Evolutionary conservation across 53 echinoderm and acorn worm genomes (phyloP), one percentile per base, ranked within the genome.

Genomic region (Henricia sp.): DNA sequence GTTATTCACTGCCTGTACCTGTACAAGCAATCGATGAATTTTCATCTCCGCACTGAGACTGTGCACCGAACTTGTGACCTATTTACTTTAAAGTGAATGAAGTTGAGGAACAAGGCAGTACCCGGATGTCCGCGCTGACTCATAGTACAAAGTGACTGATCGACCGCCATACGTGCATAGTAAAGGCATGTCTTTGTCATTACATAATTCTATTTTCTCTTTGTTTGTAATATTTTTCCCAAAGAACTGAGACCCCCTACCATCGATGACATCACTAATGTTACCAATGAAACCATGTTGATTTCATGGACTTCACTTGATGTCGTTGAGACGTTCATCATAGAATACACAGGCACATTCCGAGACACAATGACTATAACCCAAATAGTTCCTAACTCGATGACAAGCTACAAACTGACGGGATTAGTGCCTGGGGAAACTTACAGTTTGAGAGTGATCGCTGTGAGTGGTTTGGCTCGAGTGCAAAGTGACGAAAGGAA

Each of bases 251-350:
- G 64, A 48, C 44, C 80, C 2, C 80, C 80, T n/a, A 33, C n/a
- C 20, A 64, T 64, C 32, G 50, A 25, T 24, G 64, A 3, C 46
- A 80, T 80, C 44, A 63, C 80, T 34, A 25, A 41, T 20, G 35
- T 80, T 16, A 63, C 34, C 34, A 80, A 80, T 2, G 80, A 80
- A 44, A 57, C 80, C 32, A 80, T 80, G 80, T 6, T 80, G 33
- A 34, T 80, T 29, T 12, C 62, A 0, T 83, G 83, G 83, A 68
- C 38, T 11, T 67, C 68, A n/a, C 33, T 2, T 26, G 69, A 83
- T 43, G 55, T 68, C 9, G 56, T 68, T 21, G 83, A 83, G 36
- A 68, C 16, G 11, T 63, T 63, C 38, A 64, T 64, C 48, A 39
- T 80, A 17, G 57, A 28, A 20, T 80, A 80, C 50, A 10, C 20